Conservation (phyloP, 1,140 invertebrate genomes). For the Ladona fulva region DNA sequence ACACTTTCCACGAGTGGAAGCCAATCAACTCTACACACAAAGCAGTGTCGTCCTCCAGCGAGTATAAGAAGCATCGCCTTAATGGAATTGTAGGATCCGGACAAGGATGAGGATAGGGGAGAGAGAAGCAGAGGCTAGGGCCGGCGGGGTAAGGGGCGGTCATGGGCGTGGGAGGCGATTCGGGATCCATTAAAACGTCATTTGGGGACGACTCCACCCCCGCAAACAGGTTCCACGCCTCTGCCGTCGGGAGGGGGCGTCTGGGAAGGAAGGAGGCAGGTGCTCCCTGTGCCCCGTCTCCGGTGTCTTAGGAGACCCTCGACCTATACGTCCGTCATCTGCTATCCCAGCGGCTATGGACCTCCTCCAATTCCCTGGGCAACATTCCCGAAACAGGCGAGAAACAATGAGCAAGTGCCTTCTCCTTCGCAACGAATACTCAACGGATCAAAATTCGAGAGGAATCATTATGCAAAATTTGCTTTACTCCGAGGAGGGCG, state of each 20-base stretch:
- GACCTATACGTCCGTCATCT: too few species aligned
- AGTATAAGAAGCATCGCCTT: too few species aligned
- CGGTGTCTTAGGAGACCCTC: not conserved
- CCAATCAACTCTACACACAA: conserved; percentile 1
- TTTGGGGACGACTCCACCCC: not conserved
- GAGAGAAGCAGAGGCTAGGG: not conserved
- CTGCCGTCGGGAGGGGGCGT: not conserved
- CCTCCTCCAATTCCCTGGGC: too few species aligned
- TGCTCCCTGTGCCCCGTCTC: not conserved
- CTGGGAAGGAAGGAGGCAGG: not conserved
- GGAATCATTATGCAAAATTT: too few species aligned
- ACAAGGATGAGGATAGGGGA: not conserved
- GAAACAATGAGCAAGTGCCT: too few species aligned
- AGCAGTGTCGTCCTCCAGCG: not conserved
- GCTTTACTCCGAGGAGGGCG: too few species aligned
- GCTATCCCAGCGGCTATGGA: too few species aligned
- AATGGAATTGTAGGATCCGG: not conserved
- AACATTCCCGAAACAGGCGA: too few species aligned
- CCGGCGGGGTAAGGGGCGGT: not conserved
- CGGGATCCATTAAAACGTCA: conserved; percentile 4
- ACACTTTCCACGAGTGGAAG: not conserved
- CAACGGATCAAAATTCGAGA: too few species aligned
- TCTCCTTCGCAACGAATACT: too few species aligned
- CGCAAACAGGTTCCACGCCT: conserved; percentile 6
- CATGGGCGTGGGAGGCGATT: not conserved